A percentile compares a stretch with the other conserved stretches of the same genome.
phyloP scores from a whole-genome alignment of 2,888 invertebrate species.

The Agonopterix arenella region DNA sequence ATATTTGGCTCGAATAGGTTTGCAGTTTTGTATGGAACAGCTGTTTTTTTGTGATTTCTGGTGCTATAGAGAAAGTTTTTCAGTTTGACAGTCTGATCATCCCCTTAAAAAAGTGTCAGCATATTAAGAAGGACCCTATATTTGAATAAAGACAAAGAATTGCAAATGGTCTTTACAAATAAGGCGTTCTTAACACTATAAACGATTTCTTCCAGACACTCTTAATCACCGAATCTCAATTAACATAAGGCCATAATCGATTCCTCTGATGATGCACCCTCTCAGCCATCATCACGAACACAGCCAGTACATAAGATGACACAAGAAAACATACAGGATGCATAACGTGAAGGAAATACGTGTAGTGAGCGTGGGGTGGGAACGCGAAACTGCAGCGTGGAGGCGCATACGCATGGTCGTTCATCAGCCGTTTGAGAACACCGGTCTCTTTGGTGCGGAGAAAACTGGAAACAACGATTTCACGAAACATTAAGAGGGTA shows the following conservation, averaged over 20 bases:
- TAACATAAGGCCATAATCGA: conserved; percentile 35
- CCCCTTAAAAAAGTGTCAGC: no score
- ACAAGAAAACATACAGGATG: conserved; percentile 25
- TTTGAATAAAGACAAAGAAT: no score
- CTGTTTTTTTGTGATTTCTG: no score
- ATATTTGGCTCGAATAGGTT: no score
- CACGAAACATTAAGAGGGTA: no score
- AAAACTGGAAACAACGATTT: conserved; percentile 1
- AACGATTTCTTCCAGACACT: no score
- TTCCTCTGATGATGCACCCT: conserved; percentile 22
- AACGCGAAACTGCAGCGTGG: conserved; percentile 16
- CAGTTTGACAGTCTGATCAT: no score
- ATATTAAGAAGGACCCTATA: no score
- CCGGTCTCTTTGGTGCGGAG: conserved; percentile 4
- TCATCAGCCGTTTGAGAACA: conserved; percentile 14
- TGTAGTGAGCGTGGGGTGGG: conserved; percentile 15
- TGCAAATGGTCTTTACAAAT: no score
- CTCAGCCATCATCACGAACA: conserved; percentile 30
- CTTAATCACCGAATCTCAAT: conserved; percentile 18
- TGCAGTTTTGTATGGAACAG: no score
- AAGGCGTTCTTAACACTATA: no score
- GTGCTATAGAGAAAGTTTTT: no score
- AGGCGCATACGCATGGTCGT: conserved; percentile 11
- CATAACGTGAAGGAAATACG: conserved; percentile 26
- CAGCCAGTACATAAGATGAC: conserved; percentile 15